Evolutionary conservation across 2,888 invertebrate species (phyloP).

Genomic region (Cantharis flavilabris): DNA sequence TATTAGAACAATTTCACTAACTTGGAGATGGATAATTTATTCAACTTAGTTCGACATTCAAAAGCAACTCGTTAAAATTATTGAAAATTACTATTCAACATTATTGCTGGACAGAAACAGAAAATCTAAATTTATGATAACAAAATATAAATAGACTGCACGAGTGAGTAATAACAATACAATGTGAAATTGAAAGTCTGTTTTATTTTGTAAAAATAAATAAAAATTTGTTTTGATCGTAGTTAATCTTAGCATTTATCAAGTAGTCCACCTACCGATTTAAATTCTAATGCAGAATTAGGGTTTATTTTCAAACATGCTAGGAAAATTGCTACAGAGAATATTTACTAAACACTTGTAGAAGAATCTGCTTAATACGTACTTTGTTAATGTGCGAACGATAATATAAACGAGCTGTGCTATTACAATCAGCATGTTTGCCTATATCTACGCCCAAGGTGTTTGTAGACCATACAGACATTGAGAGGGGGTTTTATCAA

Average conservation of each 20-base stretch:
- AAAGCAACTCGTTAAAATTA: background rate
- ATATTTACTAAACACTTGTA: background rate
- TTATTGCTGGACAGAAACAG: background rate
- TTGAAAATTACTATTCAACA: background rate
- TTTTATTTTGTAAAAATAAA: background rate
- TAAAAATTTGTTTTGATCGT: background rate
- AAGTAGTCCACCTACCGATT: background rate
- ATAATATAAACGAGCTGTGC: constrained; percentile 44
- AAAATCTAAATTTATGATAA: background rate
- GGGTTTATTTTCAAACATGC: background rate
- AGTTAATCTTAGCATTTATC: background rate
- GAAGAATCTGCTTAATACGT: constrained; percentile 8
- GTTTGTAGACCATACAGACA: constrained; percentile 76
- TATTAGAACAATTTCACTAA: too few species aligned
- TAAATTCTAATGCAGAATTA: background rate
- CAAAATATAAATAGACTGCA: background rate
- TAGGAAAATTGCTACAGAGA: background rate
- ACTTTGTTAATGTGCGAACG: constrained; percentile 45
- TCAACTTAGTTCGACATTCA: background rate
- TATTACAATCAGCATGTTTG: constrained; percentile 40
- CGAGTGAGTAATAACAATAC: background rate
- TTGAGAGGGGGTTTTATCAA: constrained; percentile 39
- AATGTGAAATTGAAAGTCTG: background rate
- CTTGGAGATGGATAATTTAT: too few species aligned
- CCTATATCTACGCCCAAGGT: constrained; percentile 60